Evolutionary conservation across 2,797 vertebrate species (phyloP), one percentile per base, ranked within the genome.

Genomic region (Orientallactaga sibirica): DNA sequence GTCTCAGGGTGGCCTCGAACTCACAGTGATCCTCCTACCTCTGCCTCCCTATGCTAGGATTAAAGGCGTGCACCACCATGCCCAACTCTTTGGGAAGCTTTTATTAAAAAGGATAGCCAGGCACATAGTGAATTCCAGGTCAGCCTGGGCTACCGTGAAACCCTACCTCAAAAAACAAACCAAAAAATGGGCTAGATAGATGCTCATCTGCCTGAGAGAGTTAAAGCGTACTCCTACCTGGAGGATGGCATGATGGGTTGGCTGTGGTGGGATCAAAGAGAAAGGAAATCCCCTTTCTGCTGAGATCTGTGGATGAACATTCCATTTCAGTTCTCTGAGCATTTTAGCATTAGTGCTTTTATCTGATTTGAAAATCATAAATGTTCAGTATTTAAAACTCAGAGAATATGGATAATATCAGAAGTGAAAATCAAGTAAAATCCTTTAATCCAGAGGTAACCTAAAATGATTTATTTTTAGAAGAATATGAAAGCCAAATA

Each of bases 311-410:
- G 37, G 75, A 33, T 0, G 6, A 82, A 87, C 7, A 29, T 67
- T 80, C 78, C 37, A 41, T 58, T 41, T 68, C 71, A 70, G 62
- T 86, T 88, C 55, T 87, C 62, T 88, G 81, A 88, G 75, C 55
- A 71, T 68, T 87, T 82, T 29, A 29, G 62, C 29, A 8, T 82
- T 76, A 27, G 16, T 74, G 22, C 58, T 19, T 88, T 94, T 87
- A 82, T 70, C 78, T 55, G 78, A 68, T 92, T 80, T 29, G 70
- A 75, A 95, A 93, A 24, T 55, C 75, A 82, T n/a, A 86, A 19
- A 29, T 77, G 43, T 66, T 87, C 24, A 90, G 78, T 77, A 71
- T 86, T 86, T 90, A 92, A 94, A 94, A 86, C 83, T 90, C 62
- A 78, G 86, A 70, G n/a, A 76, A 58, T 68, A 52, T 1, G 33